A percentile compares a stretch with the other conserved stretches of the same genome.
Conservation (phyloP, 2,797 vertebrate genomes). For the Macropus fuliginosus region DNA sequence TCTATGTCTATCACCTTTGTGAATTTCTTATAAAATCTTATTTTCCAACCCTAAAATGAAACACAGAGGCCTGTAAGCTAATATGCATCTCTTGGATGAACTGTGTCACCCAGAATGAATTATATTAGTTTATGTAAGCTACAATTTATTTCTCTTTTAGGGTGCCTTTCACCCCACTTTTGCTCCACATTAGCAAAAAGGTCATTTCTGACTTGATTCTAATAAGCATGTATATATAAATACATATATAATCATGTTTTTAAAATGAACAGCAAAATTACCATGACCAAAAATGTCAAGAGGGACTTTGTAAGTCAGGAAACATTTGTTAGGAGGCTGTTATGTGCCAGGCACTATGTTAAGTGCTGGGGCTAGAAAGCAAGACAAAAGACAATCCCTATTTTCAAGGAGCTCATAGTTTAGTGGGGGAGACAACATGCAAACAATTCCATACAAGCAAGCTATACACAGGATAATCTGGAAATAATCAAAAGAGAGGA, state of each 20-base stretch:
- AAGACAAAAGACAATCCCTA: not conserved
- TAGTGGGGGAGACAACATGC: not conserved
- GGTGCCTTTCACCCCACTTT: not conserved
- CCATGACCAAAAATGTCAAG: conserved; percentile 49
- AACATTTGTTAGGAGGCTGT: not conserved
- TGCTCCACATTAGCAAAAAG: not conserved
- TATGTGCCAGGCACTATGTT: not conserved
- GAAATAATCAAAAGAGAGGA: not conserved
- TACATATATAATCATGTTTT: not conserved
- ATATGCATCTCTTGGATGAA: not conserved
- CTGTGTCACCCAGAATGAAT: not conserved
- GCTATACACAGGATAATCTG: not conserved
- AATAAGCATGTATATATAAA: conserved; percentile 28
- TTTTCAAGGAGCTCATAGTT: not conserved
- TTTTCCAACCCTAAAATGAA: not conserved
- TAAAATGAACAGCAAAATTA: not conserved
- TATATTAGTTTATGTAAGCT: not conserved
- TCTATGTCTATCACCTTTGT: not conserved
- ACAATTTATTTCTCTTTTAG: not conserved
- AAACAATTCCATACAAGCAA: not conserved
- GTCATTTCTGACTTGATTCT: conserved; percentile 11
- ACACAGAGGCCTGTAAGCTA: conserved; percentile 12
- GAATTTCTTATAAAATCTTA: not conserved
- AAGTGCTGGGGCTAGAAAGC: not conserved
- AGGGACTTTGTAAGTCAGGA: not conserved